A percentile compares a stretch with the other conserved stretches of the same genome.
phyloP scores from a whole-genome alignment of 2,113 vertebrate species.

The Melospiza melodia region DNA sequence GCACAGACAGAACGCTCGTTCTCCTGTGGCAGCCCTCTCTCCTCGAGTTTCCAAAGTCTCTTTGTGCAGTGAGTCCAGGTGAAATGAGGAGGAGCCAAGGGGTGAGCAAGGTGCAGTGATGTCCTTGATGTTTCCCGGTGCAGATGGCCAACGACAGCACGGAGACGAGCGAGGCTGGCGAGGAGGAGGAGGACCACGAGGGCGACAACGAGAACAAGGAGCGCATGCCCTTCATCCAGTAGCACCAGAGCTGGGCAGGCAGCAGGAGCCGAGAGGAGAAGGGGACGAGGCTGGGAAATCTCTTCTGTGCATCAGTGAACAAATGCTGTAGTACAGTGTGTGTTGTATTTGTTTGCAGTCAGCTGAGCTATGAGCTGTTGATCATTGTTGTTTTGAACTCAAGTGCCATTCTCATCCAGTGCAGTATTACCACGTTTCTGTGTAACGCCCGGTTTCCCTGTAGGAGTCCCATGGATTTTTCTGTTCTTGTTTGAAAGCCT shows the following conservation, averaged over 20 bases:
- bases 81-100: neutral
- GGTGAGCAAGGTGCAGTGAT: neutral
- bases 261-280: slow-evolving; percentile 28
- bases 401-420: slow-evolving; percentile 82
- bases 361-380: slow-evolving; percentile 82
- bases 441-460: neutral
- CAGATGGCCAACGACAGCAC: slow-evolving; percentile 99
- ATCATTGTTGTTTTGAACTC: slow-evolving; percentile 79
- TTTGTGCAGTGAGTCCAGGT: neutral
- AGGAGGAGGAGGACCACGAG: slow-evolving; percentile 97
- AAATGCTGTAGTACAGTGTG: slow-evolving; percentile 84
- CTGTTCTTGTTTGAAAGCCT: slow-evolving; percentile 46
- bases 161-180: slow-evolving; percentile 96
- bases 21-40: neutral
- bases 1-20: neutral
- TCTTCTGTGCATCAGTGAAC: slow-evolving; percentile 80
- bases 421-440: slow-evolving; percentile 71
- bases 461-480: slow-evolving; percentile 57
- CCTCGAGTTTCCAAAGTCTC: neutral
- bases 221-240: slow-evolving; percentile 98
- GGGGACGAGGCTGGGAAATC: slow-evolving; percentile 66
- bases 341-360: slow-evolving; percentile 84
- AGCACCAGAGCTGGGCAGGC: slow-evolving; percentile 1
- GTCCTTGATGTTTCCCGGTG: neutral
- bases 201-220: slow-evolving; percentile 96